Evolutionary conservation across 1,140 invertebrate genomes (phyloP), one percentile per base, ranked within the genome.

Genomic region (Nasonia giraulti): DNA sequence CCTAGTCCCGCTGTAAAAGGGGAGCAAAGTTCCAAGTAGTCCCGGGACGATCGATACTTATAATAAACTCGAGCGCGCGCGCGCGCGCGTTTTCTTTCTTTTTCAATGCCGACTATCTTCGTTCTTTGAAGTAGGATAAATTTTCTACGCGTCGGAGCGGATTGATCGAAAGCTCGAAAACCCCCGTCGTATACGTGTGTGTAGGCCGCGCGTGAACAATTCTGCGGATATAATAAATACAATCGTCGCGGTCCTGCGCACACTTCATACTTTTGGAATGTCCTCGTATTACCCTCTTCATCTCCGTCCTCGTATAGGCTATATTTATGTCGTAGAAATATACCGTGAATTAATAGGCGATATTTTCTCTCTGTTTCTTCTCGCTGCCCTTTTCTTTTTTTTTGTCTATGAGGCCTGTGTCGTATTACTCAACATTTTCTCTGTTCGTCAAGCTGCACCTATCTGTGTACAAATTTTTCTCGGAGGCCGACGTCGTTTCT

Each of bases 191-290:
- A 62, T 47, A 40, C 47, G 37, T 20, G 17, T 20, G 17, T 7
- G 55, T 79, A 79, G 47, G 76, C 62, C 47, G 66, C 44, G 47
- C 2, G 17, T 73, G 73, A 73, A 83, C 66, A 79, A 71, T 84
- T 73, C 20, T 17, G n/a, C 17, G 55, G 20, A n/a, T 62, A n/a
- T n/a, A 62, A 62, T 62, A 62, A 62, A 62, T 62, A 84, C 66
- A 69, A 47, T 83, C 14, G 6, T 62, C 55, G 55, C 55, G 55
- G 55, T n/a, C 55, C 55, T 20, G 55, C 37, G 50, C 68, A 17
- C 31, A 37, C 40, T 37, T 37, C 23, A 20, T 55, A 20, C 23
- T 23, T 33, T 79, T 79, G 82, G 82, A 84, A 84, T 84, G 76
- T 79, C 31, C 11, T 79, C 47, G 2, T 83, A 50, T 44, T 44